phyloP scores from a whole-genome alignment of 2,113 vertebrate genomes.

The Podiceps cristatus region DNA sequence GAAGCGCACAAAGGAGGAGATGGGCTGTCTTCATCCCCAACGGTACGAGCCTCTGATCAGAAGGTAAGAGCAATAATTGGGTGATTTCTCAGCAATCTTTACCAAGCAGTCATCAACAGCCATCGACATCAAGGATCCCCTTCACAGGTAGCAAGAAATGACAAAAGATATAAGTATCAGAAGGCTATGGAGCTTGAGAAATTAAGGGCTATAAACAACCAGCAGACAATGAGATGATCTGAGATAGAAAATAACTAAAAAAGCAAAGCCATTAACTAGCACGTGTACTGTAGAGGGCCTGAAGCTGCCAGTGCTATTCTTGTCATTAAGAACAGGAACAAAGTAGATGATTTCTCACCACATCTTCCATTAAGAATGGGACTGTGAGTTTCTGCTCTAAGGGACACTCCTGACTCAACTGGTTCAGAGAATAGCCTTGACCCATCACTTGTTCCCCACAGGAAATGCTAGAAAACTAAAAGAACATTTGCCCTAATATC shows the following conservation, averaged over 20 bases:
- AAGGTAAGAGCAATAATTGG: background rate
- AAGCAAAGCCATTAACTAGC: background rate
- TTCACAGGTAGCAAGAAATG: background rate
- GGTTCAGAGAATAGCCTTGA: background rate
- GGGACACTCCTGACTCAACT: background rate
- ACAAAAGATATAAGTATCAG: background rate
- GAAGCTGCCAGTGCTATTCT: background rate
- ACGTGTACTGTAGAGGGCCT: accelerated
- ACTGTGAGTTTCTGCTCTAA: background rate
- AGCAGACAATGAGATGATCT: background rate
- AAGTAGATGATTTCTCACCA: background rate
- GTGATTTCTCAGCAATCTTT: background rate
- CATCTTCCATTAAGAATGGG: background rate
- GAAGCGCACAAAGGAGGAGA: background rate
- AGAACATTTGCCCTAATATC: background rate
- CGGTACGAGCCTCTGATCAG: background rate
- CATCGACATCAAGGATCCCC: background rate
- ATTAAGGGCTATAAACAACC: background rate
- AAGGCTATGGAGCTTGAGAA: background rate
- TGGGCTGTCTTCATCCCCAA: background rate
- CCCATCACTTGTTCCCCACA: background rate
- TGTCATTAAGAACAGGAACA: background rate
- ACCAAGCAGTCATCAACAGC: background rate
- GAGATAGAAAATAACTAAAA: background rate
- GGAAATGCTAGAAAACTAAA: background rate